Conservation (phyloP, 2,797 vertebrate species). For the Cossypha niveicapilla region DNA sequence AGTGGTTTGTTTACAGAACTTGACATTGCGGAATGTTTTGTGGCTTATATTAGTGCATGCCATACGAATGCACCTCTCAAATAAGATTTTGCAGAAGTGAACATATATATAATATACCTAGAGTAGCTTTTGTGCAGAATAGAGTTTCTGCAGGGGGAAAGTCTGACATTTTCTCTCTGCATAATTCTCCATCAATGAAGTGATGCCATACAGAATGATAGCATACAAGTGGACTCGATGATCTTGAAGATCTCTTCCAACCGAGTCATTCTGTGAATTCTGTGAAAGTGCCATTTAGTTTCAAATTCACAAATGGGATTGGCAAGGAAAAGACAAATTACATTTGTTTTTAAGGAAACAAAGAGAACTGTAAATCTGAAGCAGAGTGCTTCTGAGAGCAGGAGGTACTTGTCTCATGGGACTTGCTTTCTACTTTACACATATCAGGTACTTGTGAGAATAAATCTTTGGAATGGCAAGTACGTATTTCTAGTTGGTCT, state of each 20-base stretch:
- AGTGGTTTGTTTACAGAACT: conserved; percentile 45
- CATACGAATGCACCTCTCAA: background rate
- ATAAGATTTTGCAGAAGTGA: background rate
- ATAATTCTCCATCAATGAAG: background rate
- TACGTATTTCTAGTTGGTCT: background rate
- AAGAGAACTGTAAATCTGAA: background rate
- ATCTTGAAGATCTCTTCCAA: too few species aligned
- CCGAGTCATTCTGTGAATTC: too few species aligned
- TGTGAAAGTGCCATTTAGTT: background rate
- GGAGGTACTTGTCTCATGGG: background rate
- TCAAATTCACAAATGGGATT: background rate
- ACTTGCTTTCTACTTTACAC: background rate
- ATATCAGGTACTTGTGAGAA: background rate
- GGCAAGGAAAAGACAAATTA: background rate
- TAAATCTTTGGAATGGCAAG: background rate
- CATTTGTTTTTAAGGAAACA: conserved; percentile 23
- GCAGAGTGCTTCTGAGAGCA: background rate
- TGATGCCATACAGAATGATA: background rate
- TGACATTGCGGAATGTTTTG: conserved; percentile 31
- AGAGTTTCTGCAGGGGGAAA: background rate
- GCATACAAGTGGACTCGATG: background rate
- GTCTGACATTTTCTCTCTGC: background rate
- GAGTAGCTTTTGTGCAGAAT: background rate
- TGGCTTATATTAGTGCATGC: background rate
- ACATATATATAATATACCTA: background rate